Base-by-base conservation (phyloP, 2,888 invertebrate species). In the Mesorhabditis belari region DNA sequence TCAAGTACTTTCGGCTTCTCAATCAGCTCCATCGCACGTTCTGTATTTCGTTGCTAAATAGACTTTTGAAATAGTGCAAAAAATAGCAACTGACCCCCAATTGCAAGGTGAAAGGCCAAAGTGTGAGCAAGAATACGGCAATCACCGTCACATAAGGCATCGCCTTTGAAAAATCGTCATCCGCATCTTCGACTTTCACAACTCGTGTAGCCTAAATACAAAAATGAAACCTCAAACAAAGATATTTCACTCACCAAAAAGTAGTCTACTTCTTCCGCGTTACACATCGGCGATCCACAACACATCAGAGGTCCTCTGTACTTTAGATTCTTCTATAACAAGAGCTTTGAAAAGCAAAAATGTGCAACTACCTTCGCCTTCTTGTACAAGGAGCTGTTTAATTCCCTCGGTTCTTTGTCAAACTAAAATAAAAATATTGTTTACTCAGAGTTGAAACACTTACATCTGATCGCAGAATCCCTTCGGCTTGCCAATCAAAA, bases 61-160 rank as follows among this genome's bases (percentile, higher is more conserved):
- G n/a, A n/a, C n/a, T n/a, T n/a, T n/a, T n/a, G n/a, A n/a, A n/a
- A n/a, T n/a, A n/a, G n/a, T 83, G 92, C 99, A 0, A 98, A 98
- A 0, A 98, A 99, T 67, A 98, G 83, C 0, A 90, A 85, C 3
- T 95, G 85, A 0, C 88, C 88, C 52, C 92, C 87, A 19, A 87
- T 75, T 69, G 70, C 51, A 65, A 66, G 26, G 12, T 26, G 28
- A 17, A n/a, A n/a, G 44, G 44, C 44, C 44, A 35, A 9, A 35
- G 44, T n/a, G 44, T 35, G 44, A 35, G 12, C 12, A n/a, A 9
- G 44, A 35, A n/a, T n/a, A 35, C 44, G 44, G 44, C 44, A n/a
- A 35, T 35, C 12, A 35, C 44, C 12, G n/a, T 9, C 44, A 35
- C 44, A n/a, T 17, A 35, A 9, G 44, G 44, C 44, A 35, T 35